Base-by-base conservation (phyloP, 2,113 vertebrate species). In the Meriones unguiculatus region DNA sequence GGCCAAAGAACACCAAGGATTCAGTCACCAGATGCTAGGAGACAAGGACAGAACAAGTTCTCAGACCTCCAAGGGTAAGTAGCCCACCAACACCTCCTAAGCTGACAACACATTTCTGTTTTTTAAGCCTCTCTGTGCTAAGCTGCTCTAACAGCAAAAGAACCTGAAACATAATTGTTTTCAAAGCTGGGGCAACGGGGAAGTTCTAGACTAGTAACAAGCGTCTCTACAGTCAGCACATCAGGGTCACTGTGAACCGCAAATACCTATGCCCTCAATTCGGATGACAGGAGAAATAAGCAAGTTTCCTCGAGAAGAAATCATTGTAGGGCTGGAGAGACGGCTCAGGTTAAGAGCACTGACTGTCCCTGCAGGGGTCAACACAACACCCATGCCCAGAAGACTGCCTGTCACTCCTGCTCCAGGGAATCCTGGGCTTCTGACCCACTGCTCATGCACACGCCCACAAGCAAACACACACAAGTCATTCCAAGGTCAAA, bases 251-350 rank as follows among this genome's bases (percentile, higher is more conserved):
- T 70, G 41, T 89, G 64, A 95, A 87, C 7, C 77, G 46, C 24
- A 85, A 95, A 86, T 85, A 94, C 96, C 18, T 77, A 87, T 32
- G 35, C 62, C 32, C 52, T 92, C 80, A 89, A 89, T 64, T 32
- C 87, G 41, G 20, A 91, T 93, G 70, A 70, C 65, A 78, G 75
- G 17, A 93, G 69, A 91, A 65, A 92, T 54, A 86, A 86, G 81
- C 20, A 95, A 25, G 94, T 86, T 92, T n/a, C 72, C 62, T 82
- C 57, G 76, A 93, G 87, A 92, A 94, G 22, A 85, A 93, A 67
- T 18, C 52, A 88, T 25, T 50, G 46, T 20, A 86, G 86, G 86
- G 72, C 38, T 85, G 59, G 25, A 85, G 24, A 85, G 57, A 84
- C 5, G 25, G 25, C 59, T 65, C 59, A 65, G 38, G 38, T 46